Evolutionary conservation across 1,140 invertebrate species (phyloP).

Genomic region (Venustaconcha ellipsiformis): DNA sequence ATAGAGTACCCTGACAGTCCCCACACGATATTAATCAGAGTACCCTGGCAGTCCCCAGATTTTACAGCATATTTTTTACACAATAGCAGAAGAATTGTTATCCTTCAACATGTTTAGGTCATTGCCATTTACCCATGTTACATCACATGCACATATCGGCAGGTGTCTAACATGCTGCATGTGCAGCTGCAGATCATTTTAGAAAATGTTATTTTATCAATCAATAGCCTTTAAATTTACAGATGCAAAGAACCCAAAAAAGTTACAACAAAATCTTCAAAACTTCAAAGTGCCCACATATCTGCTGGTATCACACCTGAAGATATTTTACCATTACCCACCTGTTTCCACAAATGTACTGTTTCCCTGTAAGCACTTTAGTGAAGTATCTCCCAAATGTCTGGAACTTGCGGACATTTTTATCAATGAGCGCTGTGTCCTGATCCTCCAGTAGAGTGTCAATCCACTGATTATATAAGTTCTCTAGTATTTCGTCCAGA

Average conservation of each 20-base stretch:
- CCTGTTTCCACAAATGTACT: constrained; percentile 49
- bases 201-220: background rate
- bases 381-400: constrained; percentile 33
- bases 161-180: background rate
- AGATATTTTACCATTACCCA: constrained; percentile 18
- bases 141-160: too few species aligned
- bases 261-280: background rate
- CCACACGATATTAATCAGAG: too few species aligned
- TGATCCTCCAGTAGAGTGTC: constrained; percentile 20
- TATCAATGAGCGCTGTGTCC: constrained; percentile 33
- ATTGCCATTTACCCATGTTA: too few species aligned
- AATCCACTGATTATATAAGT: constrained; percentile 33
- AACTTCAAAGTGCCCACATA: background rate
- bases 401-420: constrained; percentile 31
- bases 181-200: too few species aligned
- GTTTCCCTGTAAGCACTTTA: constrained; percentile 22
- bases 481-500: constrained; percentile 43
- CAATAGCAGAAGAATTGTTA: background rate
- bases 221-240: too few species aligned
- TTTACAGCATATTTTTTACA: background rate
- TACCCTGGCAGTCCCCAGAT: background rate
- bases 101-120: background rate
- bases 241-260: too few species aligned
- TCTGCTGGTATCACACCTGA: too few species aligned
- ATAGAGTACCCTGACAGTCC: too few species aligned